Evolutionary conservation across 2,113 vertebrate species (phyloP), one percentile per base, ranked within the genome.

Genomic region (Benitochromis conjunctus): DNA sequence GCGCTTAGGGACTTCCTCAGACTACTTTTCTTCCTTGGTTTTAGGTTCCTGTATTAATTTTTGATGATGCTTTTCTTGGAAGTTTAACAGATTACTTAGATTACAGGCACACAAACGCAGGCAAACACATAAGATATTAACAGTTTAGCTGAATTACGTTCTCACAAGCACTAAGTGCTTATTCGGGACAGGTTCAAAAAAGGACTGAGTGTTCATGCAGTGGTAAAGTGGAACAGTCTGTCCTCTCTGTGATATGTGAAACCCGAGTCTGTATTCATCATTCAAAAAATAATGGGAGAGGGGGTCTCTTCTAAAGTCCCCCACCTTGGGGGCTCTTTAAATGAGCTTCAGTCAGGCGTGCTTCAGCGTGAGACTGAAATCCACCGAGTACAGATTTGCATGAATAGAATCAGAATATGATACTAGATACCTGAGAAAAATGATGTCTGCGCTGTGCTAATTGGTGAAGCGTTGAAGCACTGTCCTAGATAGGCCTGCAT

Each of bases 301-400:
- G 83, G 84, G 91, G 88, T 87, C 77, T 91, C 53, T 83, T 86
- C 80, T 82, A 76, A 89, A 92, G 86, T 80, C 88, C 78, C 53
- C 46, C 87, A 89, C 88, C 90, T 92, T 76, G 58, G 85, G 89
- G 93, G 92, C 85, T 46, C 81, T 92, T 93, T 92, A 94, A 93
- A 94, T 93, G 90, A 95, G 92, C 88, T 94, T 90, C 88, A 91
- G 87, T 84, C 86, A 93, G 92, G 86, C 79, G 24, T 83, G 74
- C 82, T 91, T 91, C 82, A 89, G 81, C 88, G 86, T 83, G 74
- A 90, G 87, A 80, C 79, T 76, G 58, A 90, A 95, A 92, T 91
- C 92, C 91, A 81, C 91, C 5, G 91, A 93, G 92, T 89, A 82
- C 62, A 87, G 87, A 94, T 94, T 94, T 94, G 91, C 93, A 94